A percentile compares a stretch with the other conserved stretches of the same genome.
Evolutionary conservation across 2,797 vertebrate species (phyloP).

Genomic region (Hyperoplus lanceolatus): DNA sequence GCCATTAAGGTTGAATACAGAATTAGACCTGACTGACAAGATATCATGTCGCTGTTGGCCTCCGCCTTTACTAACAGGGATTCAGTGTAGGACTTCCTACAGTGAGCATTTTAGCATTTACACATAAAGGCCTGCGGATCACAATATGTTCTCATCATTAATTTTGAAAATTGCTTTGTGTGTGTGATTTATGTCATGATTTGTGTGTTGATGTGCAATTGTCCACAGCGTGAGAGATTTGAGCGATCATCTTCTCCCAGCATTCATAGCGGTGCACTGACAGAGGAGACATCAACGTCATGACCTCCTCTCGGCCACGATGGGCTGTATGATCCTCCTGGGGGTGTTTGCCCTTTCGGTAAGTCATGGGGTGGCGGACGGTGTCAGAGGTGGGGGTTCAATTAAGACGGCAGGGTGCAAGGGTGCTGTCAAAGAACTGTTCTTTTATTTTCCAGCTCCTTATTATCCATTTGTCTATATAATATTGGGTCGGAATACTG

Average conservation of each 20-base stretch:
- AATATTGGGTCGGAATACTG: slow-evolving; percentile 26
- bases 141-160: slow-evolving; percentile 17
- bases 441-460: too few species aligned
- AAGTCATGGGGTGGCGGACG: slow-evolving; percentile 54
- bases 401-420: slow-evolving; percentile 69
- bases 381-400: slow-evolving; percentile 68
- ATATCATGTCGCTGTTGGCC: slow-evolving; percentile 70
- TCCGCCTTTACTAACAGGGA: slow-evolving; percentile 55
- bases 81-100: slow-evolving; percentile 35
- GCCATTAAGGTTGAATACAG: slow-evolving; percentile 76
- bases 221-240: slow-evolving; percentile 45
- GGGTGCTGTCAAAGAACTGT: slow-evolving; percentile 55
- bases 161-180: slow-evolving; percentile 33
- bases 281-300: slow-evolving; percentile 58
- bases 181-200: slow-evolving; percentile 39
- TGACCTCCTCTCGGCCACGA: slow-evolving; percentile 62
- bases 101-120: slow-evolving; percentile 42
- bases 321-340: slow-evolving; percentile 68
- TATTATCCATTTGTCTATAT: slow-evolving; percentile 6
- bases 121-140: slow-evolving; percentile 37
- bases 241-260: slow-evolving; percentile 33
- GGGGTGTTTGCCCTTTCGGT: slow-evolving; percentile 78
- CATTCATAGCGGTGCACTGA: slow-evolving; percentile 46
- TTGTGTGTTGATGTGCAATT: slow-evolving; percentile 46
- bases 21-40: slow-evolving; percentile 78